Evolutionary conservation across 2,888 invertebrate genomes (phyloP).

Genomic region (Volucella inflata): DNA sequence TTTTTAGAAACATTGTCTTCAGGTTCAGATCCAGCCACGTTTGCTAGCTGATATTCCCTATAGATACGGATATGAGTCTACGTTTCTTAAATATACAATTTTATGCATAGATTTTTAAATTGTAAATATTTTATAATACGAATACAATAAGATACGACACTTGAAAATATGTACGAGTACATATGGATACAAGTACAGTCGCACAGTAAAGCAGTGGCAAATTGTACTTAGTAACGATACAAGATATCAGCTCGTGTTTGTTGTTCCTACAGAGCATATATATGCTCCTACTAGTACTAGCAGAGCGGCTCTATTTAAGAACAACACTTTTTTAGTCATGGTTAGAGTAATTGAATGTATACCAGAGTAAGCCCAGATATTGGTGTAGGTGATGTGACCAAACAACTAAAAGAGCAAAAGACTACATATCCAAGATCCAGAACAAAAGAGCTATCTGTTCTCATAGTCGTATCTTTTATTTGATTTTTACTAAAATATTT

Average conservation of each 20-base stretch:
- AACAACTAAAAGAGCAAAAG: background rate
- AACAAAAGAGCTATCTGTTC: slow-evolving; percentile 14
- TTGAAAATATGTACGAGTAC: background rate
- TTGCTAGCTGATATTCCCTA: slow-evolving; percentile 46
- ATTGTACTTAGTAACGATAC: slow-evolving; percentile 42
- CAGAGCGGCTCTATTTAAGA: slow-evolving; percentile 62
- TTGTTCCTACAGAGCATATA: background rate
- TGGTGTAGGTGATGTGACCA: slow-evolving; percentile 61
- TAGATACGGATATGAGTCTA: slow-evolving; percentile 48
- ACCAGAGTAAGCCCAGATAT: slow-evolving; percentile 41
- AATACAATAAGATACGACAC: slow-evolving; percentile 5
- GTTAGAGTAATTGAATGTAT: slow-evolving; percentile 57
- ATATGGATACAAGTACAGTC: slow-evolving; percentile 50
- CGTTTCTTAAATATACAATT: slow-evolving; percentile 60
- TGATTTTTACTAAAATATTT: slow-evolving; percentile 44
- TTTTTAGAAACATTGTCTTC: slow-evolving; percentile 56
- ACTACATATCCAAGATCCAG: background rate
- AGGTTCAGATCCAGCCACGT: slow-evolving; percentile 34
- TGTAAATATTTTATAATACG: slow-evolving; percentile 40
- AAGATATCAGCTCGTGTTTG: slow-evolving; percentile 2
- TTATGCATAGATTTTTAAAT: slow-evolving; percentile 69
- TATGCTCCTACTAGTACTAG: slow-evolving; percentile 23
- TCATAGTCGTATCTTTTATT: slow-evolving; percentile 36
- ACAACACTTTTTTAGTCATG: slow-evolving; percentile 34
- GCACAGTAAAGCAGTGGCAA: slow-evolving; percentile 50